phyloP scores from a whole-genome alignment of 2,888 invertebrate species.

The Hyles lineata region DNA sequence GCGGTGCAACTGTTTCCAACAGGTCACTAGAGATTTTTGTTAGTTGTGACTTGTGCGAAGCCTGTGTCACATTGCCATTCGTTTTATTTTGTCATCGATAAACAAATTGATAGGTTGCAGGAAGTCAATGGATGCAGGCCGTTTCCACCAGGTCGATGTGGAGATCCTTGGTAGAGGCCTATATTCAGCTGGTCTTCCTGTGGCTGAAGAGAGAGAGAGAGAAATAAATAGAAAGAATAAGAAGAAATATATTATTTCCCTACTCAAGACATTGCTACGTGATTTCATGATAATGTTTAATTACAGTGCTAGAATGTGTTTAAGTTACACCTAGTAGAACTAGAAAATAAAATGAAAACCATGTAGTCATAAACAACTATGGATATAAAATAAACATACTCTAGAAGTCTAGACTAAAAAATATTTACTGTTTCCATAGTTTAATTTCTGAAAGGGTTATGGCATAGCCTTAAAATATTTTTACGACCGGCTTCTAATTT shows the following conservation, averaged over 20 bases:
- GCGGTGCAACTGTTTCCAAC: no score
- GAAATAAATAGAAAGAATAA: no score
- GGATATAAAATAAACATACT: background rate
- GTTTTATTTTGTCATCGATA: no score
- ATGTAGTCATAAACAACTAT: conserved; percentile 4
- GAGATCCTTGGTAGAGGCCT: no score
- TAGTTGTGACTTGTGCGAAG: no score
- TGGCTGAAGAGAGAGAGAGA: no score
- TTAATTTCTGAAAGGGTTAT: conserved; percentile 10
- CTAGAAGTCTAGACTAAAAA: background rate
- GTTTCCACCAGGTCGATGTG: no score
- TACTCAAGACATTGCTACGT: background rate
- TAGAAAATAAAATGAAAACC: conserved; percentile 4
- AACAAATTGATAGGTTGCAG: no score
- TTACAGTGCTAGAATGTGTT: background rate
- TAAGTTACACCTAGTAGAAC: background rate
- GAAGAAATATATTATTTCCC: background rate
- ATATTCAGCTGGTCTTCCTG: no score
- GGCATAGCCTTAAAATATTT: background rate
- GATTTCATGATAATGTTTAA: background rate
- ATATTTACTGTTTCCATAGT: background rate
- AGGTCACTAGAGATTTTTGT: no score
- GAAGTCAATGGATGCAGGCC: no score
- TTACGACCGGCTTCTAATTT: background rate
- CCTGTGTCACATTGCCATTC: no score